phyloP scores from a whole-genome alignment of 2,888 invertebrate species.

The Pseudococcus jackbeardsleyi region DNA sequence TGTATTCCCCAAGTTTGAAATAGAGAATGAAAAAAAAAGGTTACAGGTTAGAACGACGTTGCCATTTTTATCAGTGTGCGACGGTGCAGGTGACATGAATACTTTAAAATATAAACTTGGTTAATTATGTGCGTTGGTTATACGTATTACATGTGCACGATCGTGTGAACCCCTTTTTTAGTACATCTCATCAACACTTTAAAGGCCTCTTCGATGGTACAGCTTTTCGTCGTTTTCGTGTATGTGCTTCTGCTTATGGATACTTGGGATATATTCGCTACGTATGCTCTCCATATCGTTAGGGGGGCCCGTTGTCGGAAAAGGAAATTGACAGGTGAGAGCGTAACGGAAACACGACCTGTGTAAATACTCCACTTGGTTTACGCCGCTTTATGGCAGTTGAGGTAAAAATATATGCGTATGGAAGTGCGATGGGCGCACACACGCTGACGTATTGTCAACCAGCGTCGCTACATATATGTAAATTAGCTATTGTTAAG shows the following conservation, averaged over 20 bases:
- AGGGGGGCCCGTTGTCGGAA: slow-evolving; percentile 12
- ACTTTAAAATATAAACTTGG: background rate
- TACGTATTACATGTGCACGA: background rate
- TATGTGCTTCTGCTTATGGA: background rate
- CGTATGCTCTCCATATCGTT: background rate
- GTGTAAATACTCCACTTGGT: slow-evolving; percentile 1
- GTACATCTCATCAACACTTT: background rate
- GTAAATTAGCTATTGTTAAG: slow-evolving; percentile 10
- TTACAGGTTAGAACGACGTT: background rate
- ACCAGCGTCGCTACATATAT: background rate
- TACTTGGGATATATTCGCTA: background rate
- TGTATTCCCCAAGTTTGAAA: background rate
- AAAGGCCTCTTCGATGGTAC: background rate
- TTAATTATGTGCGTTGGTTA: background rate
- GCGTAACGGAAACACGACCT: slow-evolving; percentile 33
- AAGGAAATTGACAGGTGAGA: slow-evolving; percentile 33
- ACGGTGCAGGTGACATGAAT: background rate
- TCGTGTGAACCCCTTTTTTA: slow-evolving; percentile 2
- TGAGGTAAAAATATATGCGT: slow-evolving; percentile 13
- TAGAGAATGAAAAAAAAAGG: background rate
- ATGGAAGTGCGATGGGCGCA: background rate
- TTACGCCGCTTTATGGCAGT: background rate
- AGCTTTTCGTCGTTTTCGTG: background rate
- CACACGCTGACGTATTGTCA: slow-evolving; percentile 10
- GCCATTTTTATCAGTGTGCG: background rate